Conservation (phyloP, 2,113 vertebrate species). For the Tachuris rubrigastra region DNA sequence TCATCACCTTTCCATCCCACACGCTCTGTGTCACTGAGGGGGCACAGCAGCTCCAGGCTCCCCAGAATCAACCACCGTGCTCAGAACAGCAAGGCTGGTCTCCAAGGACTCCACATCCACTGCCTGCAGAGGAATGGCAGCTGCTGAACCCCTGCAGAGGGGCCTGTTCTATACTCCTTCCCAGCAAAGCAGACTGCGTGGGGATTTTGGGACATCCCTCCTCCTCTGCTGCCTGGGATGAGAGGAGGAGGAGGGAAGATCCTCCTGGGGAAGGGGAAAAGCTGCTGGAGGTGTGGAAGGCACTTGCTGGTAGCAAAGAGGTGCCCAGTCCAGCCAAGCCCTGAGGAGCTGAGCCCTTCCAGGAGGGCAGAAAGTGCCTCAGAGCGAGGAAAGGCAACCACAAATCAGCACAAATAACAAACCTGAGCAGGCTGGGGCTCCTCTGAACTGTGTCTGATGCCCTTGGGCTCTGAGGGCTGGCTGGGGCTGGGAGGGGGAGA, state of each 20-base stretch:
- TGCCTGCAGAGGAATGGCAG: background rate
- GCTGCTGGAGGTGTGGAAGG: background rate
- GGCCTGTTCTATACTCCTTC: background rate
- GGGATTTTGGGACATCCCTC: background rate
- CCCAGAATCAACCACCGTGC: rapidly evolving
- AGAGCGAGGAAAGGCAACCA: background rate
- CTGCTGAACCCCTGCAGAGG: background rate
- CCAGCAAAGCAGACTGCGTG: background rate
- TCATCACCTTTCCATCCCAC: background rate
- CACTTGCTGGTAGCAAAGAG: background rate
- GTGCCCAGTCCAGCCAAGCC: background rate
- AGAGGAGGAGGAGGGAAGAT: background rate
- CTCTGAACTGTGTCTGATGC: background rate
- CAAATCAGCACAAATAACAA: background rate
- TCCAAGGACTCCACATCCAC: background rate
- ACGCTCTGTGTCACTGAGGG: background rate
- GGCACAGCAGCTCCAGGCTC: background rate
- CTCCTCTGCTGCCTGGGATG: background rate
- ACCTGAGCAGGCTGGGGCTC: background rate
- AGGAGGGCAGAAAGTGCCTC: background rate
- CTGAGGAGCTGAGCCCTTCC: background rate
- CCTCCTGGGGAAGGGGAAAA: background rate
- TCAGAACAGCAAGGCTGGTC: background rate
- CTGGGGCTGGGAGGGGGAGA: background rate
- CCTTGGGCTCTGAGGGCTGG: background rate